Base-by-base conservation (phyloP, 2,888 invertebrate species). In the Zygaena filipendulae region DNA sequence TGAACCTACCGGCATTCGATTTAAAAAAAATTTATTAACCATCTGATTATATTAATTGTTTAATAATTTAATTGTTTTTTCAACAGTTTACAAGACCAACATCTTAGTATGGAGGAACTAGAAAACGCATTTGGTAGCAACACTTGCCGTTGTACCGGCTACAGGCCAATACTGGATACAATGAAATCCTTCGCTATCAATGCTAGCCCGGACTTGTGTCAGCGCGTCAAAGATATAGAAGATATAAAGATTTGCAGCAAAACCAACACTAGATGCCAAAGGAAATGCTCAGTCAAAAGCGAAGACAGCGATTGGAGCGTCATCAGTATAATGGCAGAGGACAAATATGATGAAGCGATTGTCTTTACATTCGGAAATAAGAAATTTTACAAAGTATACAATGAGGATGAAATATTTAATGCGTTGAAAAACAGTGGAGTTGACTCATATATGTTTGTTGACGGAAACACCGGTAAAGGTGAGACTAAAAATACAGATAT, bases 121-220 rank as follows among this genome's bases (percentile, higher is more conserved):
- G 91, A 91, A 49, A 84, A 87, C 40, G 83, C 87, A 0, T 89
- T 91, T 39, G 91, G 88, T 13, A 85, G 88, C 33, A 90, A 90
- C 47, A 87, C 91, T 3, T 92, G 92, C 39, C 82, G 92, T 5
- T 92, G 91, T 48, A 92, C 91, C 0, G 91, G 91, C 0, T 91
- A 87, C 52, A 74, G 90, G 1, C 85, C 91, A 1, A 91, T 92
- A 33, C 51, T 91, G 34, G 90, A 91, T 49, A 84, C 89, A 2
- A 86, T 91, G 60, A 90, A 91, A 52, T 85, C 88, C 0, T 86
- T 88, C 39, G 87, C 86, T 1, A 57, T 54, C 0, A 87, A 88
- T 47, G 83, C 84, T 4, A 66, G 81, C 4, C 70, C 82, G n/a
- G 50, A 72, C 26, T 56, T 86, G 5, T 61, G 61, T 2, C 61